Percentiles rank a stretch among this genome's conserved stretches.
These are phyloP conservation scores for Trachelus iudaicus DNA, from an alignment of 2,888 invertebrate genomes.

Conservation along the genomic window DNA sequence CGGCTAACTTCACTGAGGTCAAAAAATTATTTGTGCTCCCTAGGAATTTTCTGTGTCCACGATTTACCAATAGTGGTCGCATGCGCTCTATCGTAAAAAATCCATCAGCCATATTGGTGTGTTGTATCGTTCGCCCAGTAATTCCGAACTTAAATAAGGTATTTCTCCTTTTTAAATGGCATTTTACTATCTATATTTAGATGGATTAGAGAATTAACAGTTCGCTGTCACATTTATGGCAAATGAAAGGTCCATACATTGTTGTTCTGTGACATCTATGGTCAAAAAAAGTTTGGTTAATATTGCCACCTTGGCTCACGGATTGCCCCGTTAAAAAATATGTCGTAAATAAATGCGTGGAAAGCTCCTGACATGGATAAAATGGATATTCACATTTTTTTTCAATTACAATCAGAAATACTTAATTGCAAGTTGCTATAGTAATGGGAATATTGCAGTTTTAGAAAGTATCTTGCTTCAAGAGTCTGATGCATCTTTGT, in stretches of 20 bases:
- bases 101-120: conserved; percentile 67
- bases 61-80: conserved; percentile 36
- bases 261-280: conserved; percentile 32
- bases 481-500: not conserved
- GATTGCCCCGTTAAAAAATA: conserved; percentile 38
- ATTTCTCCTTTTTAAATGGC: conserved; percentile 40
- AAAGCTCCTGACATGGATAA: not conserved
- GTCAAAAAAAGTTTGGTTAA: conserved; percentile 63
- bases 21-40: conserved; percentile 13
- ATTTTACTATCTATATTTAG: conserved; percentile 14
- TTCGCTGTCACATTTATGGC: not conserved
- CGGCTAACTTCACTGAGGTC: too few species aligned
- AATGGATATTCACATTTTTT: not conserved
- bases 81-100: conserved; percentile 58
- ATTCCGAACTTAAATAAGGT: conserved; percentile 63
- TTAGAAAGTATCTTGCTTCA: not conserved
- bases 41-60: conserved; percentile 38
- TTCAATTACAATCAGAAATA: not conserved
- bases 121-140: conserved; percentile 66
- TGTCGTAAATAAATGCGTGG: conserved; percentile 35
- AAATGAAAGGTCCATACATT: not conserved
- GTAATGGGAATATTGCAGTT: not conserved
- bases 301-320: conserved; percentile 63
- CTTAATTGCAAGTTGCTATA: not conserved
- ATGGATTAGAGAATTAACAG: not conserved